Conservation (phyloP, 2,888 invertebrate species). For the Campopleginae sp. region DNA sequence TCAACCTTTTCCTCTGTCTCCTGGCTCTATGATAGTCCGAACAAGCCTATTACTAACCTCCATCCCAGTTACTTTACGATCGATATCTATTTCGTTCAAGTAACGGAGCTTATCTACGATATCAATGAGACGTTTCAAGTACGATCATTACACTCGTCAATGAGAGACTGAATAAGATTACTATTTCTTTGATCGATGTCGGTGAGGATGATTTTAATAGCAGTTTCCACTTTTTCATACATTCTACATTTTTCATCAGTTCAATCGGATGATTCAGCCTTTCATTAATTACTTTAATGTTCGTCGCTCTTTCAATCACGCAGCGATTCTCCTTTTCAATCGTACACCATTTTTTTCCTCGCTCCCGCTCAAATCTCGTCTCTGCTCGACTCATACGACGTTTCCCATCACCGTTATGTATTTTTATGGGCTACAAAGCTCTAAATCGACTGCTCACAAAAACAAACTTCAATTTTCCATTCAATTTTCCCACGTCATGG, state of each 20-base stretch:
- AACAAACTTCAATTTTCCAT: slow-evolving; percentile 38
- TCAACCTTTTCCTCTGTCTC: not conserved
- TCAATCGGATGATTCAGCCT: not conserved
- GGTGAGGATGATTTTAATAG: not conserved
- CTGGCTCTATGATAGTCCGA: slow-evolving; percentile 17
- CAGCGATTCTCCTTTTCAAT: not conserved
- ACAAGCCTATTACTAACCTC: slow-evolving; percentile 17
- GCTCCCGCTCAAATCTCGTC: not conserved
- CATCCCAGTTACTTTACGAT: slow-evolving; percentile 32
- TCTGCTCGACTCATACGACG: not conserved
- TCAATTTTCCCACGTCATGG: slow-evolving; percentile 34
- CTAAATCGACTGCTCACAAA: not conserved
- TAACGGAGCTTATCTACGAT: slow-evolving; percentile 25
- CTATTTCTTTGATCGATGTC: not conserved
- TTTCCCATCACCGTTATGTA: not conserved
- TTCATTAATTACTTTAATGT: slow-evolving; percentile 1
- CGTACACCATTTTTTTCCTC: not conserved
- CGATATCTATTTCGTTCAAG: slow-evolving; percentile 26
- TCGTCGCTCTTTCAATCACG: not conserved
- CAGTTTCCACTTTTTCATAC: not conserved
- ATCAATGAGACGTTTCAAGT: slow-evolving; percentile 22
- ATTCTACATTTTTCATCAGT: not conserved
- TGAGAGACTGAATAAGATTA: not conserved
- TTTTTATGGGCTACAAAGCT: not conserved
- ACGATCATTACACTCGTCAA: slow-evolving; percentile 36